A percentile compares a stretch with the other conserved stretches of the same genome.
Evolutionary conservation across 2,113 vertebrate species (phyloP).

Genomic region (Nycticryphes semicollaris): DNA sequence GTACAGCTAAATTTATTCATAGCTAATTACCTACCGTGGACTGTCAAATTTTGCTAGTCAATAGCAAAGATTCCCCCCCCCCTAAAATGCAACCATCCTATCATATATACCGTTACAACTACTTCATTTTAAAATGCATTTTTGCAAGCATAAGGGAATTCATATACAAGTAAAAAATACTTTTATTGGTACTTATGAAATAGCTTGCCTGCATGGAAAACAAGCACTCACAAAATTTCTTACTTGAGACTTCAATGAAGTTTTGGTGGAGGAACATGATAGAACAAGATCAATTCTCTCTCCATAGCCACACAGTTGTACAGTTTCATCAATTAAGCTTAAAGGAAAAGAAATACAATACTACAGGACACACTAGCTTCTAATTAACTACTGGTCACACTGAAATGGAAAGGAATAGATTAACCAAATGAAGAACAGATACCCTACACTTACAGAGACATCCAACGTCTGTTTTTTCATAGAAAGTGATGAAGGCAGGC

Average conservation of each 20-base stretch:
- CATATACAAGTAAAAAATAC: background rate
- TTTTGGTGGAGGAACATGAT: background rate
- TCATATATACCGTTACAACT: background rate
- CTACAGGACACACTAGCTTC: background rate
- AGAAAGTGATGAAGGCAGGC: background rate
- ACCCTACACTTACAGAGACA: background rate
- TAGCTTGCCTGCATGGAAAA: background rate
- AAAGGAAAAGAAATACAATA: slow-evolving; percentile 11
- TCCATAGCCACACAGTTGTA: too few relatives aligned
- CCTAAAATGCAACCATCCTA: too few relatives aligned
- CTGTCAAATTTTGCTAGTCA: background rate
- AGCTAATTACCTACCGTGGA: background rate
- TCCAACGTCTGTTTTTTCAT: fast-evolving
- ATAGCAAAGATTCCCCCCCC: background rate
- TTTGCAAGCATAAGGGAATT: background rate
- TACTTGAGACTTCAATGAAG: background rate
- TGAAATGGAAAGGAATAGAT: slow-evolving; percentile 28
- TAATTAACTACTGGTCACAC: background rate
- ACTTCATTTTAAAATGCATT: background rate
- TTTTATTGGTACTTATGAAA: background rate
- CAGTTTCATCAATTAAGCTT: background rate
- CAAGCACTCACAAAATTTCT: background rate
- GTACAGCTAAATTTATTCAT: background rate
- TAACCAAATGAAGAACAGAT: slow-evolving; percentile 24
- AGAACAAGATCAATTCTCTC: background rate